Evolutionary conservation across 2,888 invertebrate species (phyloP).

Genomic region (Dicranocentrus wangi): DNA sequence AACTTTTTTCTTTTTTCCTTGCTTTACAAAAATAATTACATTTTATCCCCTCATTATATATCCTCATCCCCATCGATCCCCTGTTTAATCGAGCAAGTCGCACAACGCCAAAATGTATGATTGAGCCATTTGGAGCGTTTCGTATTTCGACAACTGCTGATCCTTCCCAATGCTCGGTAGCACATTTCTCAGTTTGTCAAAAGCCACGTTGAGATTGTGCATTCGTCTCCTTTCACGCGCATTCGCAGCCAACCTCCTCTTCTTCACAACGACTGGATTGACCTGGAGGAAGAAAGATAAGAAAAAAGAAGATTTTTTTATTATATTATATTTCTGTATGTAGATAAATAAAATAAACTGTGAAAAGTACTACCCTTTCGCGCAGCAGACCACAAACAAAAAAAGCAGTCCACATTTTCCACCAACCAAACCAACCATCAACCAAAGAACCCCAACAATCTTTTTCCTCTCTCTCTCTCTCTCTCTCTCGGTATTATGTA

Average conservation of each 20-base stretch:
- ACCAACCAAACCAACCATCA: too few species aligned
- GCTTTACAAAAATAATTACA: too few species aligned
- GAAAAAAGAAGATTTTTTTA: background rate
- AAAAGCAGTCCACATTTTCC: background rate
- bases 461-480: too few species aligned
- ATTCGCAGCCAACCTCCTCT: constrained; percentile 92
- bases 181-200: constrained; percentile 91
- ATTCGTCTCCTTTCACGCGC: constrained; percentile 92
- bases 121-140: constrained; percentile 97
- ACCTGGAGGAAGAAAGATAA: constrained; percentile 76
- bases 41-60: too few species aligned
- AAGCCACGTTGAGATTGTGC: constrained; percentile 95
- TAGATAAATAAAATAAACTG: constrained; percentile 11
- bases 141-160: constrained; percentile 94
- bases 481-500: too few species aligned
- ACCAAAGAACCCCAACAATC: too few species aligned
- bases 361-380: background rate
- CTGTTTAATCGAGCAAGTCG: constrained; percentile 77
- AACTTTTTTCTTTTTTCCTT: too few species aligned
- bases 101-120: constrained; percentile 93
- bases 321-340: background rate
- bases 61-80: too few species aligned
- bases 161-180: constrained; percentile 94
- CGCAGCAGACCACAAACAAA: background rate
- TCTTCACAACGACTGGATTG: constrained; percentile 85